Percentiles rank a stretch among this genome's conserved stretches.
These are phyloP conservation scores for Ophraella communa DNA, from an alignment of 2,888 invertebrate species.

Conservation along the genomic window DNA sequence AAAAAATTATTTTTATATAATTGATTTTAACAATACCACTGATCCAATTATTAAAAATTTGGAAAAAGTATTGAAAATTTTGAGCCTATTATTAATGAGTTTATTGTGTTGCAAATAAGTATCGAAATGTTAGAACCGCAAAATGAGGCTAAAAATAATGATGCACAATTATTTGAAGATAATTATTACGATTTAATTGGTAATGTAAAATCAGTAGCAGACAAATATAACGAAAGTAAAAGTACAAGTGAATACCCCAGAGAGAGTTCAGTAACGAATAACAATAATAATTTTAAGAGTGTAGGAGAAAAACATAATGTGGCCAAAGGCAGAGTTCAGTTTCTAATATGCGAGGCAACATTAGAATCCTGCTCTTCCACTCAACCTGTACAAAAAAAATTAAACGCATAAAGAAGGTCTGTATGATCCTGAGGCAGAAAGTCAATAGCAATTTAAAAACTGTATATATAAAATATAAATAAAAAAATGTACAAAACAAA, in stretches of 20 bases:
- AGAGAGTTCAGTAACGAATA: not conserved
- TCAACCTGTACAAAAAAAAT: no score
- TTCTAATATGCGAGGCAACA: no score
- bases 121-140: not conserved
- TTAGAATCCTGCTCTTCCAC: no score
- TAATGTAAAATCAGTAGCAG: not conserved
- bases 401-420: no score
- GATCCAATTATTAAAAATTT: not conserved
- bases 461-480: no score
- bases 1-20: not conserved
- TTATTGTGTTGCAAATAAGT: not conserved
- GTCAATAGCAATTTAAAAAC: no score
- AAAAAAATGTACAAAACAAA: no score
- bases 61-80: not conserved
- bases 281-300: not conserved
- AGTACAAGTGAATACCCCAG: not conserved
- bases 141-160: not conserved
- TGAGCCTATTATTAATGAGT: not conserved
- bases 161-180: not conserved
- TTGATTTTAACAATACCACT: not conserved
- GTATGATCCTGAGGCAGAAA: no score
- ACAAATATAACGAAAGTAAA: not conserved
- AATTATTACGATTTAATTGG: not conserved
- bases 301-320: no score
- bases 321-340: no score